phyloP scores from a whole-genome alignment of 2,888 invertebrate species.

The Sipunculus nudus region DNA sequence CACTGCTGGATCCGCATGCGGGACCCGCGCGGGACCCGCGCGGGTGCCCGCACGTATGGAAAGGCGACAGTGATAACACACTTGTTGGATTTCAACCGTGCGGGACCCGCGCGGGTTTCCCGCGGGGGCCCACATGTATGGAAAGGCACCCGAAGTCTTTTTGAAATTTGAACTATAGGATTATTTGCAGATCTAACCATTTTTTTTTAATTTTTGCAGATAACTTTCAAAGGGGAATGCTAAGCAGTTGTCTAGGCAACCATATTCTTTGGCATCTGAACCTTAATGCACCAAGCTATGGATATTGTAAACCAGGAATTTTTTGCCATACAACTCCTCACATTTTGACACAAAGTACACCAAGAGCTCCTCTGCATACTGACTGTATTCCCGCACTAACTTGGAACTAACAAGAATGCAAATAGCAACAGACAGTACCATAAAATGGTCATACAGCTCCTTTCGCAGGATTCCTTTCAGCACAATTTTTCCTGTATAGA shows the following conservation, averaged over 20 bases:
- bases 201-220: constrained; percentile 14
- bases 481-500: constrained; percentile 12
- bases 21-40: too few relatives aligned
- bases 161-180: too few relatives aligned
- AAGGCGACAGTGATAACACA: too few relatives aligned
- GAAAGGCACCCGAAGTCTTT: too few relatives aligned
- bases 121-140: too few relatives aligned
- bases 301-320: constrained; percentile 23
- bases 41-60: too few relatives aligned
- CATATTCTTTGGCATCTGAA: constrained; percentile 14
- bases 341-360: constrained; percentile 17
- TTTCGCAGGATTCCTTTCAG: constrained; percentile 3
- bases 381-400: background rate
- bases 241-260: constrained; percentile 15
- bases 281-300: constrained; percentile 18
- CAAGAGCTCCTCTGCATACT: constrained; percentile 15
- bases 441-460: constrained; percentile 6
- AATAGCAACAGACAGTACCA: constrained; percentile 16
- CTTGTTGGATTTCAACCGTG: too few relatives aligned
- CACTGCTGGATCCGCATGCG: too few relatives aligned
- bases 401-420: constrained; percentile 5
- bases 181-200: too few relatives aligned
- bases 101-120: too few relatives aligned
- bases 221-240: constrained; percentile 24
- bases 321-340: constrained; percentile 14